Evolutionary conservation across 2,888 invertebrate genomes (phyloP).

Genomic region (Thyatira batis): DNA sequence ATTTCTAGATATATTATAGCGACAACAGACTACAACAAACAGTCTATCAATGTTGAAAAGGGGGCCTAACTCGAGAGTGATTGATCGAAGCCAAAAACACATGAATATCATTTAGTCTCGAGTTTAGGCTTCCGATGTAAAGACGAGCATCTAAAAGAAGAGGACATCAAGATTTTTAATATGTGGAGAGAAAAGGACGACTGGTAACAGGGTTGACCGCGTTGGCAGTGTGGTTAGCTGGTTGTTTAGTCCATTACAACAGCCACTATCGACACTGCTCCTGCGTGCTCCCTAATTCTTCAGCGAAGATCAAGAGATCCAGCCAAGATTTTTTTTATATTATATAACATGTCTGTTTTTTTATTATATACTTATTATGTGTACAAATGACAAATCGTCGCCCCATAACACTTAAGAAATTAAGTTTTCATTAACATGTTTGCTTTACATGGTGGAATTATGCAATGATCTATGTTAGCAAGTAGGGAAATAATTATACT

Average conservation of each 20-base stretch:
- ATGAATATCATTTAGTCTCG: background rate
- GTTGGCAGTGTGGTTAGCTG: conserved; percentile 99
- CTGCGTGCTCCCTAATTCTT: conserved; percentile 84
- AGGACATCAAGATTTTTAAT: conserved; percentile 13
- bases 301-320: conserved; percentile 18
- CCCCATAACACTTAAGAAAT: no score
- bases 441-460: no score
- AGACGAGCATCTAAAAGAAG: conserved; percentile 4
- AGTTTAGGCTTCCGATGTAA: background rate
- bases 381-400: no score
- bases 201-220: conserved; percentile 79
- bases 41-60: conserved; percentile 12
- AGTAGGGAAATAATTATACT: no score
- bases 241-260: conserved; percentile 92
- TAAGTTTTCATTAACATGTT: no score
- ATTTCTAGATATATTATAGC: conserved; percentile 9
- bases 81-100: conserved; percentile 7
- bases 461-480: no score
- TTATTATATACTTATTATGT: no score
- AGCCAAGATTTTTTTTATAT: background rate
- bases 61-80: conserved; percentile 17
- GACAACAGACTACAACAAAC: conserved; percentile 7
- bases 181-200: conserved; percentile 20
- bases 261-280: conserved; percentile 98
- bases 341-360: no score